A percentile compares a stretch with the other conserved stretches of the same genome.
Conservation (phyloP, 1,140 invertebrate species). For the Solenopsis invicta region DNA sequence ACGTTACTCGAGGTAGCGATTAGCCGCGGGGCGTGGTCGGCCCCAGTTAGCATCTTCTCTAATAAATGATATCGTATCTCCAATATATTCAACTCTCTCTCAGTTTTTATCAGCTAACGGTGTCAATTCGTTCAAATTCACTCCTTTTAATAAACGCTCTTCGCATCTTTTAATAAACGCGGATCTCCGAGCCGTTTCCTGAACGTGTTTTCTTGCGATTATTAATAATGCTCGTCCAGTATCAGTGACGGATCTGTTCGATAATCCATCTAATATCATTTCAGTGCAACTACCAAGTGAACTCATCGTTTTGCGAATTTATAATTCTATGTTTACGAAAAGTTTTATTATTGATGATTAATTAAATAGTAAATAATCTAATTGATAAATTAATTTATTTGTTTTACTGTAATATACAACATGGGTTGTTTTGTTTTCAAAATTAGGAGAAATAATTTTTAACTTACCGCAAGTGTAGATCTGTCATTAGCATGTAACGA, state of each 20-base stretch:
- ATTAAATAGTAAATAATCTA: not conserved
- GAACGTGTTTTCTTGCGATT: not conserved
- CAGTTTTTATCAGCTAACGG: conserved; percentile 8
- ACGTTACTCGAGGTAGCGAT: conserved; percentile 59
- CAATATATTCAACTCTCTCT: not conserved
- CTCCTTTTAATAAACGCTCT: conserved; percentile 2
- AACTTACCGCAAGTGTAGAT: not conserved
- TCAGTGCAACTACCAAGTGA: not conserved
- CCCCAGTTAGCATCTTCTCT: conserved; percentile 38
- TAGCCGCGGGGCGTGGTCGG: conserved; percentile 62
- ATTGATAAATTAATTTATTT: not conserved
- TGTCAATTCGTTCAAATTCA: conserved; percentile 23
- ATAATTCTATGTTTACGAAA: not conserved
- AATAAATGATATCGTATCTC: conserved; percentile 35
- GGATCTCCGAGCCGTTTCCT: not conserved
- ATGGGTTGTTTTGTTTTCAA: not conserved
- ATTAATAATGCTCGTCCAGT: not conserved
- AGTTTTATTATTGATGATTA: not conserved
- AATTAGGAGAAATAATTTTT: conserved; percentile 17
- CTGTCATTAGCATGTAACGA: not conserved
- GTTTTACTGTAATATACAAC: not conserved
- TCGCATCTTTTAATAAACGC: conserved; percentile 29
- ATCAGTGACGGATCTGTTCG: not conserved
- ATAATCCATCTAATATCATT: not conserved
- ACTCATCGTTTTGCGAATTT: not conserved